Evolutionary conservation across 2,113 vertebrate genomes (phyloP), one percentile per base, ranked within the genome.

Genomic region (Clarias macrocephalus): DNA sequence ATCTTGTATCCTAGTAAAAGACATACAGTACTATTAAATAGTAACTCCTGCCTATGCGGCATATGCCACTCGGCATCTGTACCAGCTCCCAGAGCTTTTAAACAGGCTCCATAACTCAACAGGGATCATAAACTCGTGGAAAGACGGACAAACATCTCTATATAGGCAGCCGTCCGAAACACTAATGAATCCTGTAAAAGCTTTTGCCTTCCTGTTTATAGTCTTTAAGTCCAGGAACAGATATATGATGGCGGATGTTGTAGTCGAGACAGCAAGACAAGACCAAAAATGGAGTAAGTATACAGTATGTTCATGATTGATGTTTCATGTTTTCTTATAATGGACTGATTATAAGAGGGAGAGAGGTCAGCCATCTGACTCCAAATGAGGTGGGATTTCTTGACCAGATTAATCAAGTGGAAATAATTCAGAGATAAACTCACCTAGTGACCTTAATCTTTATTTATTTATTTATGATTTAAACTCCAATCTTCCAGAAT

Each of bases 341-440:
- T 48, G 56, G 30, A 73, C 18, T 76, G 84, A 84, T 76, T 82
- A 62, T 42, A 16, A n/a, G 65, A 85, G 62, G 85, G 37, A 21
- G n/a, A 73, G 70, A 82, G 83, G 59, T 81, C 85, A 82, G 82
- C 70, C 70, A 85, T 76, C 37, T 37, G 28, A 82, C 52, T 57
- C 63, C 25, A 57, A 86, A 82, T 59, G 28, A 80, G 83, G 83
- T 56, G 15, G 25, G 54, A 75, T 81, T 66, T 84, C 85, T 86
- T 83, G 42, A 21, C 18, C 48, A 77, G 83, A 90, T 89, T 90
- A 89, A 90, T 83, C 60, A 59, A 68, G 68, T 65, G 70, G 85
- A 65, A 79, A 75, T 89, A 89, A 86, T 72, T 77, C 65, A 12
- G 70, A 37, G 57, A 87, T 84, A 88, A 86, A 86, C 80, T 76